Evolutionary conservation across 2,113 vertebrate species (phyloP), one percentile per base, ranked within the genome.

Genomic region (Pterocles burchelli): DNA sequence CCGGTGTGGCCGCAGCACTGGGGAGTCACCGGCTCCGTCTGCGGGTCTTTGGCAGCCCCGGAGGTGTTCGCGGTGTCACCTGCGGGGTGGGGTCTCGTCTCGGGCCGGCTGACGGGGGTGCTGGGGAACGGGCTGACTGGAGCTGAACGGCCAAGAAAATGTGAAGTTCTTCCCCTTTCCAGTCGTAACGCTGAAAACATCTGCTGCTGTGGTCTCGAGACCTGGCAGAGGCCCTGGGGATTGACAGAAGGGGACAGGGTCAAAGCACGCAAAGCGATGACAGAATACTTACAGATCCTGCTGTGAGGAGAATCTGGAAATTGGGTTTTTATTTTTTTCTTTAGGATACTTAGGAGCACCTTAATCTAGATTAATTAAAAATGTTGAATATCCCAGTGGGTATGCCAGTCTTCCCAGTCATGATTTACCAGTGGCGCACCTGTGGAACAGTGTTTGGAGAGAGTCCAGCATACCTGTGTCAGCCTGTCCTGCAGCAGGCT

Each of bases 41-140:
- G 46, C 3, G 2, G 7, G 57, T 17, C 29, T 3, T 10, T 2
- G 68, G 54, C 25, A 1, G 3, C 25, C 7, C 9, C 19, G 65
- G 15, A 3, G 31, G 28, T 9, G 74, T 2, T 43, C 4, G 9
- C 54, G 1, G 68, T 3, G 74, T 3, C 4, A 41, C 9, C 38
- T 41, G 38, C 38, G 38, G 38, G 38, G 38, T 41, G 38, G 38
- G 38, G 38, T 41, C 38, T 15, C 13, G 3, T 6, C 19, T 17
- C 34, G 5, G 76, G 38, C n/a, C n/a, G n/a, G n/a, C n/a, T n/a
- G n/a, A n/a, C 7, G 7, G 36, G 26, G 6, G 61, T 20, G 38
- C 2, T 14, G 58, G 78, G 65, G 51, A 36, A 26, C 33, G 13
- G 73, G 63, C 8, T 19, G 75, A 2, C 59, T 59, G 68, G 28